Percentiles rank a stretch among this genome's conserved stretches.
phyloP scores from a whole-genome alignment of 2,888 invertebrate genomes.

The Cephus runcator region DNA sequence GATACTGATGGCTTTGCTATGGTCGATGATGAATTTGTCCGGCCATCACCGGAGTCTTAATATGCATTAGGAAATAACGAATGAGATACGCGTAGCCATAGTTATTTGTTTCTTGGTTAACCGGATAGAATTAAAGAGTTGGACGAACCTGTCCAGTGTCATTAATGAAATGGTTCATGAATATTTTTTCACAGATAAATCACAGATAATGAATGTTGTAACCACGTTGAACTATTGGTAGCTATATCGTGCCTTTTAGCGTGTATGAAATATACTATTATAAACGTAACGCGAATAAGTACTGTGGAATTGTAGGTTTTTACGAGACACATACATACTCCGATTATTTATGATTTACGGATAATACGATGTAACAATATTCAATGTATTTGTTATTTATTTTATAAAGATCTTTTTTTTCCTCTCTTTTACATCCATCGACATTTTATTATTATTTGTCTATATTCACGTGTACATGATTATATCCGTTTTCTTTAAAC shows the following conservation, averaged over 20 bases:
- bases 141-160: slow-evolving; percentile 2
- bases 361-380: slow-evolving; percentile 51
- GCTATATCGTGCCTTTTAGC: slow-evolving; percentile 64
- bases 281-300: slow-evolving; percentile 56
- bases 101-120: background rate
- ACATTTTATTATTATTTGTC: slow-evolving; percentile 12
- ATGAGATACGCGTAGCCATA: background rate
- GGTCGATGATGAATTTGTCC: background rate
- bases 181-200: slow-evolving; percentile 37
- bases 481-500: background rate
- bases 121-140: slow-evolving; percentile 22
- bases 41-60: background rate
- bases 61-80: background rate
- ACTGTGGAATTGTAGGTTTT: slow-evolving; percentile 58
- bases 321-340: slow-evolving; percentile 38
- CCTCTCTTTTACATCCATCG: slow-evolving; percentile 51
- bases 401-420: slow-evolving; percentile 51
- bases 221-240: slow-evolving; percentile 63
- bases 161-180: slow-evolving; percentile 41
- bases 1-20: background rate
- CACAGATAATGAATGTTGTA: slow-evolving; percentile 52
- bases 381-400: slow-evolving; percentile 60
- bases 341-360: slow-evolving; percentile 53
- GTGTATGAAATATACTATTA: slow-evolving; percentile 50
- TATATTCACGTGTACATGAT: background rate